These are phyloP conservation scores for Mixornis gularis DNA, from an alignment of 2,113 vertebrate species.

Conservation along the genomic window DNA sequence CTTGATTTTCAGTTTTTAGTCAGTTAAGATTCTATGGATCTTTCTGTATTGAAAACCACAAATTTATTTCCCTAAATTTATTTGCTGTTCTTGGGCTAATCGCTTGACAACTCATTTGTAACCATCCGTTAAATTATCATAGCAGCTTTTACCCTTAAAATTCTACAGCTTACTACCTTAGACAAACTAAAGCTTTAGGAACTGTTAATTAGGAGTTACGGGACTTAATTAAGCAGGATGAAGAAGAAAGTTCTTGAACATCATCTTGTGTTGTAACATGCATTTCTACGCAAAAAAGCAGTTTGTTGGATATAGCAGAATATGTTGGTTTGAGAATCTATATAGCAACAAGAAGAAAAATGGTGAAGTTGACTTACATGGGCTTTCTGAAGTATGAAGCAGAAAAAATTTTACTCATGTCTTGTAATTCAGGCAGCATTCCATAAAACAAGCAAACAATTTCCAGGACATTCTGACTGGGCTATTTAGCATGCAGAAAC, in stretches of 20 bases:
- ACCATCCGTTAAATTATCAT: not conserved
- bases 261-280: not conserved
- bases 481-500: not conserved
- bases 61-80: not conserved
- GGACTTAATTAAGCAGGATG: slow-evolving; percentile 1
- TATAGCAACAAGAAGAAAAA: not conserved
- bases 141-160: slow-evolving; percentile 12
- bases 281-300: not conserved
- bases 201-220: slow-evolving; percentile 43
- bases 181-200: not conserved
- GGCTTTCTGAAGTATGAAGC: not conserved
- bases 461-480: not conserved
- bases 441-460: not conserved
- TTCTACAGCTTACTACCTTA: not conserved
- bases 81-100: slow-evolving; percentile 17
- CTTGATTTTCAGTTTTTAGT: not conserved
- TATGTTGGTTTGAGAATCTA: not conserved
- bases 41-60: not conserved
- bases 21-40: not conserved
- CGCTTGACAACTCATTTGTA: slow-evolving; percentile 17
- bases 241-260: not conserved
- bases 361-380: not conserved
- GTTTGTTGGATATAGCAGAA: not conserved
- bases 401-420: not conserved
- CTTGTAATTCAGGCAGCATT: not conserved